phyloP scores from a whole-genome alignment of 2,113 vertebrate genomes.

The Stercorarius parasiticus region DNA sequence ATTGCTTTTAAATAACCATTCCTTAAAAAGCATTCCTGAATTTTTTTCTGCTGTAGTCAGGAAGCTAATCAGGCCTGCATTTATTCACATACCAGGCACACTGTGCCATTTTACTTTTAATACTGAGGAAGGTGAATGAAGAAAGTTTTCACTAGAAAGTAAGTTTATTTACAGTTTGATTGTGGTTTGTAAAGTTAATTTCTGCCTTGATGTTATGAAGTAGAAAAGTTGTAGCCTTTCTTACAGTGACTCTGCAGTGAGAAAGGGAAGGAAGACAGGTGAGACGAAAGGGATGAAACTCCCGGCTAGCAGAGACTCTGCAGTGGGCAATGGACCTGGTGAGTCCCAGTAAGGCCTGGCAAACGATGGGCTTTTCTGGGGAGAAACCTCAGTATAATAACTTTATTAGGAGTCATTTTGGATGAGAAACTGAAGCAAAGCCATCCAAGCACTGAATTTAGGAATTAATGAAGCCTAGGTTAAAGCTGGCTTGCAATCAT shows the following conservation, averaged over 20 bases:
- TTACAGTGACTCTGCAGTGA: not conserved
- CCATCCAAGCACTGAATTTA: not conserved
- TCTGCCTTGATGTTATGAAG: not conserved
- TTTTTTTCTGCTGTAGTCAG: constrained; percentile 8
- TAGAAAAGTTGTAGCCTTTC: not conserved
- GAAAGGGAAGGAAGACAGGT: not conserved
- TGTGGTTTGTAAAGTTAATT: not conserved
- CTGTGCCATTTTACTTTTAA: not conserved
- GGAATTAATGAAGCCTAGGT: not conserved
- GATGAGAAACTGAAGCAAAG: not conserved
- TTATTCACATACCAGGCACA: not conserved
- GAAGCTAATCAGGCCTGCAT: not conserved
- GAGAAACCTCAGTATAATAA: not conserved
- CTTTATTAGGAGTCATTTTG: not conserved
- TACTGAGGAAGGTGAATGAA: not conserved
- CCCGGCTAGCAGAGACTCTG: not conserved
- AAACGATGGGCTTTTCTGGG: not conserved
- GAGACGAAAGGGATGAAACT: not conserved
- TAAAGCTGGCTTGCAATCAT: not conserved
- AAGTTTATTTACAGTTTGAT: not conserved
- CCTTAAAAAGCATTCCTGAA: not conserved
- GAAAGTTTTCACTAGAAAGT: not conserved
- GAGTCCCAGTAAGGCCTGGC: not conserved
- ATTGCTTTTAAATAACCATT: constrained; percentile 43
- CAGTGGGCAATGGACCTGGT: not conserved